Evolutionary conservation across 2,113 vertebrate species (phyloP).

Genomic region (Oriolus oriolus): DNA sequence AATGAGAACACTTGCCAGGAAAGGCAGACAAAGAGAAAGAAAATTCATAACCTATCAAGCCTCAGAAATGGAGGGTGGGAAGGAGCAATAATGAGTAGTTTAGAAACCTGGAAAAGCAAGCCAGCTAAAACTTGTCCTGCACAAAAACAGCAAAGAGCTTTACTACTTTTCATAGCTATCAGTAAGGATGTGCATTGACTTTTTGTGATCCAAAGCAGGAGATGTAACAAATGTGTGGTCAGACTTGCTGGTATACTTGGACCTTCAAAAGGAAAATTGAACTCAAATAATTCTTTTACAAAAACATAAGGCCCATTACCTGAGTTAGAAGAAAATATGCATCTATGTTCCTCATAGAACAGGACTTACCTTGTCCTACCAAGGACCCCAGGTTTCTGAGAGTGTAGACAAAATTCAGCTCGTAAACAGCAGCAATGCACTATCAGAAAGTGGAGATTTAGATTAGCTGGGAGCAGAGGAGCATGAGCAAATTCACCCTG

Average conservation of each 20-base stretch:
- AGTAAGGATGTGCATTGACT: not conserved
- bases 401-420: not conserved
- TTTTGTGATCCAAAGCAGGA: not conserved
- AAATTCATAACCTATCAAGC: not conserved
- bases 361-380: not conserved
- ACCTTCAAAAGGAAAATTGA: not conserved
- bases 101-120: not conserved
- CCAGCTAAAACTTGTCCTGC: not conserved
- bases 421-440: not conserved
- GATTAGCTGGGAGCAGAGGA: not conserved
- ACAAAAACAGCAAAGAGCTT: not conserved
- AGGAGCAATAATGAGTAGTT: not conserved
- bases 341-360: not conserved
- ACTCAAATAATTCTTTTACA: not conserved
- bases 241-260: not conserved
- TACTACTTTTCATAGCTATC: not conserved
- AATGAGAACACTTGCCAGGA: conserved; percentile 1
- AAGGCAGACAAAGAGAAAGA: conserved; percentile 11
- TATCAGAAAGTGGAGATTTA: not conserved
- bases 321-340: not conserved
- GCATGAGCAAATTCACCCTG: not conserved
- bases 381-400: not conserved
- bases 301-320: not conserved
- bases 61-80: not conserved
- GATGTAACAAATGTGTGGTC: not conserved